Evolutionary conservation across 2,797 vertebrate species (phyloP), one percentile per base, ranked within the genome.

Genomic region (Heteromormyrus szaboi): DNA sequence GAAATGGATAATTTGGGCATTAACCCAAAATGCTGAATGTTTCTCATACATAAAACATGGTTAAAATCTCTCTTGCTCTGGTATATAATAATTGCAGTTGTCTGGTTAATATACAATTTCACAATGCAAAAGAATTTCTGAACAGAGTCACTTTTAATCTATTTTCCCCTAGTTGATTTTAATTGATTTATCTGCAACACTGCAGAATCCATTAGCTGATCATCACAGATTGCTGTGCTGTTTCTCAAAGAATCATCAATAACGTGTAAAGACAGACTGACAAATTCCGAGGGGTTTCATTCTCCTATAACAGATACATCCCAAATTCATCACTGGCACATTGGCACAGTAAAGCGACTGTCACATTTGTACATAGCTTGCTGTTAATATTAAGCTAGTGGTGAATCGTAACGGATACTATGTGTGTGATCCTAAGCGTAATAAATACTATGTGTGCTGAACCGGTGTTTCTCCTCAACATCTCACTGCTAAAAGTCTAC

Each of bases 211-310:
- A 81, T n/a, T 46, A 41, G 29, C 17, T 19, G 41, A 46, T 81
- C 41, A 81, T 19, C 76, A 46, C 37, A 81, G 65, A 72, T 37
- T 37, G 29, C 33, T 17, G 65, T 22, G 4, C 76, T 11, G 41
- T 81, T 81, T 81, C 76, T 81, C 17, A 37, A 81, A 81, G 41
- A 81, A 81, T 81, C 76, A 41, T 44, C 72, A 76, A 76, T 79
- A 41, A 41, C 2, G 37, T 79, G 17, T 79, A n/a, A 44, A 44
- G 33, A 76, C 29, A 79, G 37, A n/a, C 17, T 44, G 72, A 72
- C 29, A 72, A 12, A 44, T 79, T 79, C 5, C 2, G 4, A 44
- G 72, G 14, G 68, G 2, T 44, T 79, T 79, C 7, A 44, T 79
- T 76, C 6, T 76, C 72, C 72, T 79, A n/a, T 44, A 46, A 46